Percentiles rank a stretch among this genome's conserved stretches.
These are phyloP conservation scores for Ptychochromis oligacanthus DNA, from an alignment of 2,113 vertebrate species.

Conservation along the genomic window DNA sequence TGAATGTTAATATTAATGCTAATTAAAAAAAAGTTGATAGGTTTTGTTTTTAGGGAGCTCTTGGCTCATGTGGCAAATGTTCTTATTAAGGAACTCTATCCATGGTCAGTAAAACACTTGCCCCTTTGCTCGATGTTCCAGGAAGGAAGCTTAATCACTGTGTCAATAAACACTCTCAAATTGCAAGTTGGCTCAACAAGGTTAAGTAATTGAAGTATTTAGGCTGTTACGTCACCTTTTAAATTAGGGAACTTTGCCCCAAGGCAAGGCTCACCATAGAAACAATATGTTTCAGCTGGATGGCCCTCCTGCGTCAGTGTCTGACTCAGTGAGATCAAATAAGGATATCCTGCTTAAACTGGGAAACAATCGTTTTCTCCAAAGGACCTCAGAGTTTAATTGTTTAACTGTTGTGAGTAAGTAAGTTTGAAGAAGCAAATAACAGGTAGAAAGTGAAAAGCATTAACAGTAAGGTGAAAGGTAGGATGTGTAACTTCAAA, in stretches of 20 bases:
- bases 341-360: conserved; percentile 62
- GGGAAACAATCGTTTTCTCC: conserved; percentile 48
- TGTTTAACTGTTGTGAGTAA: conserved; percentile 33
- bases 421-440: background rate
- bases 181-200: conserved; percentile 9
- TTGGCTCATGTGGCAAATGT: background rate
- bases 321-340: conserved; percentile 55
- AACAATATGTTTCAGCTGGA: conserved; percentile 15
- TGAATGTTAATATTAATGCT: background rate
- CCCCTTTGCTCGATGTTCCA: conserved; percentile 12
- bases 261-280: conserved; percentile 49
- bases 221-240: conserved; percentile 45
- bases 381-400: conserved; percentile 3
- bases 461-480: background rate
- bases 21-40: background rate
- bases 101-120: background rate
- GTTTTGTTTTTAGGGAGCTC: background rate
- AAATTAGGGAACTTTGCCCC: conserved; percentile 45
- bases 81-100: background rate
- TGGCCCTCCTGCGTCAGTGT: conserved; percentile 41
- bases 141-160: conserved; percentile 40
- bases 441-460: background rate
- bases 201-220: conserved; percentile 17
- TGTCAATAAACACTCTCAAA: conserved; percentile 22
- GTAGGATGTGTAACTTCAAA: background rate